A percentile compares a stretch with the other conserved stretches of the same genome.
These are phyloP conservation scores for Uropsilus gracilis DNA, from an alignment of 2,113 vertebrate genomes.

Conservation along the genomic window DNA sequence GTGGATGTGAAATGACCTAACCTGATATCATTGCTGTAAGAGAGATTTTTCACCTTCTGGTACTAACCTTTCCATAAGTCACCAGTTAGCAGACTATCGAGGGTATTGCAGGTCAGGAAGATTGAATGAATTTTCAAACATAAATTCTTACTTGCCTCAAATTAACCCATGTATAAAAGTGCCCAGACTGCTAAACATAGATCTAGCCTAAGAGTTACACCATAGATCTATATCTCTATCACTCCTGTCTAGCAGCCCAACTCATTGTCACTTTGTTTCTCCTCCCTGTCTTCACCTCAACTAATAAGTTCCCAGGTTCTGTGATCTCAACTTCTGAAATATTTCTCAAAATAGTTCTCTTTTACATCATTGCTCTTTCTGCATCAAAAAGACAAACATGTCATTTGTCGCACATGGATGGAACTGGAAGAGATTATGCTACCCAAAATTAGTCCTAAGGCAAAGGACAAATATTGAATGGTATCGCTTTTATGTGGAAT, in stretches of 20 bases:
- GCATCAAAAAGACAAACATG: no score
- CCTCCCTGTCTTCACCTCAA: neutral
- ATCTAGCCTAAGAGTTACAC: neutral
- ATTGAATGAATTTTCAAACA: neutral
- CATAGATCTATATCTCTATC: neutral
- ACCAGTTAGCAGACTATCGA: neutral
- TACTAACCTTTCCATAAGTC: neutral
- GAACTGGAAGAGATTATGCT: no score
- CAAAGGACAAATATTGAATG: no score
- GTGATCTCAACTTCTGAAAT: neutral
- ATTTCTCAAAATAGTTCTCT: neutral
- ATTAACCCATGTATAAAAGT: neutral
- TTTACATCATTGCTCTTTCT: neutral
- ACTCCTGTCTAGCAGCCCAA: neutral
- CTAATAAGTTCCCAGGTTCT: neutral
- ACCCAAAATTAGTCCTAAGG: no score
- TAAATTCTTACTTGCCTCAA: neutral
- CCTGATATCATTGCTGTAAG: neutral
- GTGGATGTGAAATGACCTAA: neutral
- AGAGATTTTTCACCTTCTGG: conserved; percentile 16
- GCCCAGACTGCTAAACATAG: neutral
- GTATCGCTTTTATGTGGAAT: no score
- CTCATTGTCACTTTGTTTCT: neutral
- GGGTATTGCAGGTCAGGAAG: neutral
- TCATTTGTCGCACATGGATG: no score